phyloP scores from a whole-genome alignment of 2,888 invertebrate species.

The Caenorhabditis sp. region DNA sequence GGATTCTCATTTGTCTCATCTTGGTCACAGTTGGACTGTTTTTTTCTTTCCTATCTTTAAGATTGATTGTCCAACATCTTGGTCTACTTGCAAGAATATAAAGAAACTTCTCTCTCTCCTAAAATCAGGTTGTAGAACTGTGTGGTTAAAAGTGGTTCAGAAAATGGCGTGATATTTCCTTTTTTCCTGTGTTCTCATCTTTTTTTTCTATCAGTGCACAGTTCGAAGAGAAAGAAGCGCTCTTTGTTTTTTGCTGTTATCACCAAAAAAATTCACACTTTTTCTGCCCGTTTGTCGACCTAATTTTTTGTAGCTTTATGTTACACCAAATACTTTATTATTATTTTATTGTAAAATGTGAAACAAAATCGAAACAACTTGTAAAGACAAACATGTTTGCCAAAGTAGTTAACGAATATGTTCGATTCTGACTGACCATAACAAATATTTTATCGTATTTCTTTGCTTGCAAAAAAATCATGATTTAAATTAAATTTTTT shows the following conservation, averaged over 20 bases:
- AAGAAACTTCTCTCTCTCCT: too few species aligned
- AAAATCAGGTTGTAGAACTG: background rate
- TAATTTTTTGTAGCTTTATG: background rate
- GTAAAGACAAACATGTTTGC: slow-evolving; percentile 3
- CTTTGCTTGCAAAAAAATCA: background rate
- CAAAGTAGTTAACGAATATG: slow-evolving; percentile 2
- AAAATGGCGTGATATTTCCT: slow-evolving; percentile 7
- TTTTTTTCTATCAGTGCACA: slow-evolving; percentile 2
- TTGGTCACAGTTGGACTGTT: background rate
- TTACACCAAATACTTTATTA: background rate
- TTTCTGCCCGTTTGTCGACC: background rate
- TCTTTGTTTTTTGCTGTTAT: background rate
- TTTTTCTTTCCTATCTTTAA: too few species aligned
- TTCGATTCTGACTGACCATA: background rate
- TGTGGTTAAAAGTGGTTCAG: background rate
- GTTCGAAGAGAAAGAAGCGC: too few species aligned
- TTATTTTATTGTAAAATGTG: background rate
- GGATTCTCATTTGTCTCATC: background rate
- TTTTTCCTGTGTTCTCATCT: slow-evolving; percentile 5
- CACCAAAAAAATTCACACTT: background rate
- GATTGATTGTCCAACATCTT: too few species aligned
- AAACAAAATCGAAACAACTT: background rate
- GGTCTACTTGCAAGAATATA: too few species aligned
- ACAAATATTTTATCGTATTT: background rate
- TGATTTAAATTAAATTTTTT: slow-evolving; percentile 1